Evolutionary conservation across 2,113 vertebrate species (phyloP), one percentile per base, ranked within the genome.

Genomic region (Rhizomys pruinosus): DNA sequence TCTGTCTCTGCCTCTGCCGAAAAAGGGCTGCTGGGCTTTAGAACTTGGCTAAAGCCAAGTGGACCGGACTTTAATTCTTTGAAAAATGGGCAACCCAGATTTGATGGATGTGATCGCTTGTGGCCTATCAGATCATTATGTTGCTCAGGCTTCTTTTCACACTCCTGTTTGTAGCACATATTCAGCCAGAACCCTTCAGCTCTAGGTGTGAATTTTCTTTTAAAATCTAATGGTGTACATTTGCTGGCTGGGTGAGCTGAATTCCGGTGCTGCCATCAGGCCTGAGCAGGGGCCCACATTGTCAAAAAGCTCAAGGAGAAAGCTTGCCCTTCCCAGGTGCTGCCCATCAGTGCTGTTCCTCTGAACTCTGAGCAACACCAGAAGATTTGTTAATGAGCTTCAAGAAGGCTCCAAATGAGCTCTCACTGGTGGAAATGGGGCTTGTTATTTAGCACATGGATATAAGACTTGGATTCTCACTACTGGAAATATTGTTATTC

Each of bases 381-480:
- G 77, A 37, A n/a, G 76, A 5, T 37, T 87, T 27, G 44, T 32
- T 72, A 34, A 89, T 61, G 72, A 90, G 32, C 87, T 52, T 81
- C 52, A 59, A 71, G 68, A 34, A 63, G 22, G 3, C 59, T 78
- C 86, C 42, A 47, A 59, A 44, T 59, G 37, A 19, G 68, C 44
- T 76, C 87, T 59, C 37, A 17, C 17, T n/a, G 89, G 71, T n/a
- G 0, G 59, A 69, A 42, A 76, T 71, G 20, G 74, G n/a, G 29
- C 52, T 90, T 0, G 0, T 52, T 76, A 44, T 59, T 90, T 84
- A 59, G 66, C 68, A 42, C 66, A 55, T 25, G 6, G 44, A 32
- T 39, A 12, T 7, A 68, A 66, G 72, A 59, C 19, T 55, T 34
- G 72, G 2, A 52, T 69, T 80, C 88, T 91, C 25, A 2, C 0